Conservation (phyloP, 2,113 vertebrate genomes). For the Zosterops lateralis region DNA sequence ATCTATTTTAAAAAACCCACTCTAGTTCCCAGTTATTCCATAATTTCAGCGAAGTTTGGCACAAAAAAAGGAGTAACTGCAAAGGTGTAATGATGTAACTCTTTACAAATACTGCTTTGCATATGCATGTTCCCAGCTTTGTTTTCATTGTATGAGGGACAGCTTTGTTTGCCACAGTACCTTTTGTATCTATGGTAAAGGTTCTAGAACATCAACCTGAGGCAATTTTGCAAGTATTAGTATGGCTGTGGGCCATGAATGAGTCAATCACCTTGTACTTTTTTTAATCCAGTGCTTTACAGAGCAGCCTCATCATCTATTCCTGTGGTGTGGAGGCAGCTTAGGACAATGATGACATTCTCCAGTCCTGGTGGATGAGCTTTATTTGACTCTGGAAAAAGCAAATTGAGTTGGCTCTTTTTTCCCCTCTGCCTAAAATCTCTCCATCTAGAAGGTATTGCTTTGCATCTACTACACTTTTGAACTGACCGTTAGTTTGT, state of each 20-base stretch:
- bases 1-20: background rate
- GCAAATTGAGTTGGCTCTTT: background rate
- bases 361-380: background rate
- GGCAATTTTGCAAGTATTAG: conserved; percentile 61
- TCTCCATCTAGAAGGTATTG: fast-evolving
- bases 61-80: background rate
- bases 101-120: conserved; percentile 26
- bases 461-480: background rate
- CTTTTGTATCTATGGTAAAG: conserved; percentile 49
- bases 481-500: background rate
- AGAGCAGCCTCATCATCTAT: conserved; percentile 25
- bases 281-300: conserved; percentile 48
- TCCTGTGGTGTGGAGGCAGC: background rate
- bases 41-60: background rate
- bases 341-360: background rate
- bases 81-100: background rate
- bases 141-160: conserved; percentile 4
- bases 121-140: background rate
- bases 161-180: background rate
- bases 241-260: conserved; percentile 50
- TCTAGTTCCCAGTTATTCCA: background rate
- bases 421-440: background rate
- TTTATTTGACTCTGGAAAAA: background rate
- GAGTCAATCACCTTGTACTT: conserved; percentile 57
- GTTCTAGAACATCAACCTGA: conserved; percentile 12